Evolutionary conservation across 30 jellyfish, hydroid and myxozoan genomes (phyloP), one percentile per base, ranked within the genome.

Genomic region (Hydractinia echinata): DNA sequence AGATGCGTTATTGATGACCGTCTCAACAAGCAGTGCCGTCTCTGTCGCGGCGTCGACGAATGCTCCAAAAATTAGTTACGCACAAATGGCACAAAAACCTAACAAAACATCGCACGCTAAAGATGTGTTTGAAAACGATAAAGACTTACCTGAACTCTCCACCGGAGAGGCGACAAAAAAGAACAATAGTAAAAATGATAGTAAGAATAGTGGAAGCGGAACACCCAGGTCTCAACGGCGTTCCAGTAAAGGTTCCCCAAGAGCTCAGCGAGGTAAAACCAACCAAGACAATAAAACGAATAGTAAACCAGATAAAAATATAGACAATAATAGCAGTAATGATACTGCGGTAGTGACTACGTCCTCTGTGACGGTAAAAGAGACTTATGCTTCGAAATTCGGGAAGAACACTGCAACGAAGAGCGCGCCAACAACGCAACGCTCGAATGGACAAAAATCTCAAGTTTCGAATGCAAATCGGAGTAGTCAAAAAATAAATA

Each of bases 21-120:
- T 30, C 44, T 30, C 44, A 2, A 30, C 44, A 30, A 30, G 44
- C 44, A 30, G 44, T 2, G 51, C 81, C 4, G 9, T 84, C 16
- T 44, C 50, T 55, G 18, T 44, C 4, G 72, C 79, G 18, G 18
- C 83, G 9, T 20, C 84, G 14, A 10, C 87, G 49, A 66, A 39
- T 39, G 53, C 61, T 2, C 72, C 87, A 8, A 80, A 80, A 67
- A 72, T 84, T 51, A 94, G 99, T 66, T 94, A 94, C 73, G 99
- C 99, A 10, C 99, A 94, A 62, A 94, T 94, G 95, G 99, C 99
- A 7, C 99, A 94, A 72, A 94, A 84, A 82, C 97, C 99, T 6
- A 79, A 55, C 19, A 62, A 48, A 9, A 85, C 70, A 19, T 19
- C 55, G 39, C 60, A n/a, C 30, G 48, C 30, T 2, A 67, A 55